Conservation (phyloP, 2,888 invertebrate genomes). For the Zygothrica quintamaculata region DNA sequence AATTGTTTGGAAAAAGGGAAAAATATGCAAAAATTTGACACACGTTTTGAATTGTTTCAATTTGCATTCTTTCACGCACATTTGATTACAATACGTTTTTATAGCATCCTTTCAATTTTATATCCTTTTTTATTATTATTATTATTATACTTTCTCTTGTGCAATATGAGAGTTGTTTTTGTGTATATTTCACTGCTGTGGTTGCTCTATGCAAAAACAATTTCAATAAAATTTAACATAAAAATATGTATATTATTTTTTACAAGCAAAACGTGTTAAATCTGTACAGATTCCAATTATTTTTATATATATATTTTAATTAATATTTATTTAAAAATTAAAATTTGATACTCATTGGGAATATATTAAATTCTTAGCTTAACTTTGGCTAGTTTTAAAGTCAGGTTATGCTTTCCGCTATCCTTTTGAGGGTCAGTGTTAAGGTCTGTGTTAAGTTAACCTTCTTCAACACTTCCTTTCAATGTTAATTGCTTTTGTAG, state of each 20-base stretch:
- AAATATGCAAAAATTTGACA: constrained; percentile 33
- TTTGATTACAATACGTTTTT: constrained; percentile 6
- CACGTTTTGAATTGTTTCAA: constrained; percentile 29
- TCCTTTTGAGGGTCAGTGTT: constrained; percentile 3
- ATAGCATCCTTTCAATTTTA: constrained; percentile 14
- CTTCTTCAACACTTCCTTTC: constrained; percentile 39
- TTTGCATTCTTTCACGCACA: constrained; percentile 1
- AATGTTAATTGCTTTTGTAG: constrained; percentile 75
- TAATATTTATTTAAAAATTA: background rate
- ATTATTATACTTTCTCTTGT: background rate
- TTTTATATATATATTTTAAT: background rate
- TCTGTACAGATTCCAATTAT: too few species aligned
- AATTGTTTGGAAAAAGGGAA: constrained; percentile 1
- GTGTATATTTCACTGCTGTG: background rate
- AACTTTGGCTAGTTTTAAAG: background rate
- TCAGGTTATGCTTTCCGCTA: constrained; percentile 7
- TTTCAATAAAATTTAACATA: too few species aligned
- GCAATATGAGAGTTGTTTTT: background rate
- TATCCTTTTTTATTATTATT: constrained; percentile 3
- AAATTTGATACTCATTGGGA: background rate
- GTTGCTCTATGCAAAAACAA: background rate
- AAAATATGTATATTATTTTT: background rate
- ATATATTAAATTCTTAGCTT: background rate
- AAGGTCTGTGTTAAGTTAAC: background rate
- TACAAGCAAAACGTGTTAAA: background rate